Percentiles rank a stretch among this genome's conserved stretches.
These are phyloP conservation scores for Thaumatotibia leucotreta DNA, from an alignment of 1,140 invertebrate species.

Conservation along the genomic window DNA sequence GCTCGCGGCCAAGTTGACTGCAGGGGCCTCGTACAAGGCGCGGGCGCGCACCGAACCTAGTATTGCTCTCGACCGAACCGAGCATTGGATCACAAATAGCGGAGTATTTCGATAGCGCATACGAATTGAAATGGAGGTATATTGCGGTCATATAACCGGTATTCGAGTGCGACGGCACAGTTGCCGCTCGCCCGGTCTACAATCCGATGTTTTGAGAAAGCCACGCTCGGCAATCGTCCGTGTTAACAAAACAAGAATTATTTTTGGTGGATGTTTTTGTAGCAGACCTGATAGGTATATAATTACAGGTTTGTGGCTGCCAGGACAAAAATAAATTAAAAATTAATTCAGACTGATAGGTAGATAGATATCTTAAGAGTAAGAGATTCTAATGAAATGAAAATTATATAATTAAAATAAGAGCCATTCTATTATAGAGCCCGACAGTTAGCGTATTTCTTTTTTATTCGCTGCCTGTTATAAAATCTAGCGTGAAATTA, in stretches of 20 bases:
- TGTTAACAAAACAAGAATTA: slow-evolving; percentile 64
- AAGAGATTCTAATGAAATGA: too few relatives aligned
- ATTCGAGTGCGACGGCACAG: slow-evolving; percentile 57
- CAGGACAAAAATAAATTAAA: not conserved
- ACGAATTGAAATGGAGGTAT: slow-evolving; percentile 43
- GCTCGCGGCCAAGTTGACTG: slow-evolving; percentile 25
- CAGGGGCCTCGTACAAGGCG: not conserved
- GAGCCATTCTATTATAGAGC: not conserved
- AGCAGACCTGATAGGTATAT: slow-evolving; percentile 23
- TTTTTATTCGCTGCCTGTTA: not conserved
- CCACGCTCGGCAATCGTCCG: slow-evolving; percentile 60
- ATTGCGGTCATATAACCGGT: slow-evolving; percentile 74
- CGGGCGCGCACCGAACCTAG: not conserved
- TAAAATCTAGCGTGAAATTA: slow-evolving; percentile 31
- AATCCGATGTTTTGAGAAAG: slow-evolving; percentile 69
- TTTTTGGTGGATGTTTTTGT: slow-evolving; percentile 42
- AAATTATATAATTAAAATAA: not conserved
- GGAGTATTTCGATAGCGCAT: slow-evolving; percentile 11
- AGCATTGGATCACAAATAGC: slow-evolving; percentile 21
- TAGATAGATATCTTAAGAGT: too few relatives aligned
- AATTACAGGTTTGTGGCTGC: not conserved
- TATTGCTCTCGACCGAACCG: not conserved
- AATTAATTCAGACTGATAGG: too few relatives aligned
- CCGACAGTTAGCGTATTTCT: not conserved
- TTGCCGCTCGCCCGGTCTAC: slow-evolving; percentile 58